Conservation (phyloP, 92 coral and sea anemone genomes). For the Virgularia gustaviana region DNA sequence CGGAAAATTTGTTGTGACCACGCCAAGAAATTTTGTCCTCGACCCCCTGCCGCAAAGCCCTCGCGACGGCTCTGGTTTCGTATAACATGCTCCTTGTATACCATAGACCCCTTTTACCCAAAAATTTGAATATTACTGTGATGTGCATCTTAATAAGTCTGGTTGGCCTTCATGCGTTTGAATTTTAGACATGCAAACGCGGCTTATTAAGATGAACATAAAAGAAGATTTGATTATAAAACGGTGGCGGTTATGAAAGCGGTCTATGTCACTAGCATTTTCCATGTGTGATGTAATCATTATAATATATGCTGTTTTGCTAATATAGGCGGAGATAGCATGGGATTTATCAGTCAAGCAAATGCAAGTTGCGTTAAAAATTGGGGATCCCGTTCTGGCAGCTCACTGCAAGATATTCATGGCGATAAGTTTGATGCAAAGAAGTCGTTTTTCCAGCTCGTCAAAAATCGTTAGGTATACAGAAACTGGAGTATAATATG, state of each 20-base stretch:
- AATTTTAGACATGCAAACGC: no score
- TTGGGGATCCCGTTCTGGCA: slow-evolving; percentile 71
- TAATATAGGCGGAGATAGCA: slow-evolving; percentile 78
- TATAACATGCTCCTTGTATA: no score
- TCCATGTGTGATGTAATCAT: no score
- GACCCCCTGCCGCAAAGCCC: no score
- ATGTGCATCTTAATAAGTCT: background rate
- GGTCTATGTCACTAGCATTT: no score
- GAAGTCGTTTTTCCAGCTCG: slow-evolving; percentile 65
- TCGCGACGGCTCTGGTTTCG: no score
- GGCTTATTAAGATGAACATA: no score
- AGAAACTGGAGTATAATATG: no score
- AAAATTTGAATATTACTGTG: no score
- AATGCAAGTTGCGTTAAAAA: slow-evolving; percentile 57
- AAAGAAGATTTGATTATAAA: background rate
- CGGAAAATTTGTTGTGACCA: no score
- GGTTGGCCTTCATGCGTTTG: background rate
- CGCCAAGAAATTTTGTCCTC: no score
- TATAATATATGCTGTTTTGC: background rate
- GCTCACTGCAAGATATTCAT: slow-evolving; percentile 82
- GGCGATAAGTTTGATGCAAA: slow-evolving; percentile 85
- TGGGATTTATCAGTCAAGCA: slow-evolving; percentile 72
- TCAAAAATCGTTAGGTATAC: slow-evolving; percentile 73
- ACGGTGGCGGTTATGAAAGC: background rate
- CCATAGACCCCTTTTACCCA: no score